phyloP scores from a whole-genome alignment of 2,888 invertebrate genomes.

The Cephus pygmeus region DNA sequence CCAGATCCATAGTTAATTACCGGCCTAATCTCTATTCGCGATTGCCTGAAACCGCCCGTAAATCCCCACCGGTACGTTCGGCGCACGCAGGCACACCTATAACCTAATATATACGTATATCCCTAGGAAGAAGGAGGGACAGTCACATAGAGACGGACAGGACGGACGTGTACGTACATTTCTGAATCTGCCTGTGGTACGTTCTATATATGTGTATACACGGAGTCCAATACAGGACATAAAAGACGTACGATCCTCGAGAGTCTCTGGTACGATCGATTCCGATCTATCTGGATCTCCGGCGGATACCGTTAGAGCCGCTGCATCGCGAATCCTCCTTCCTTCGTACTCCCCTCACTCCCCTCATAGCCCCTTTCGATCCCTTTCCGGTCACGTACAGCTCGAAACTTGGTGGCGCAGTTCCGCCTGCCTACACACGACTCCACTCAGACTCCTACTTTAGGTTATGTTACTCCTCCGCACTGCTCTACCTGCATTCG shows the following conservation, averaged over 20 bases:
- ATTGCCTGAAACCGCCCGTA: constrained; percentile 66
- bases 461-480: not conserved
- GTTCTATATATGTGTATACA: not conserved
- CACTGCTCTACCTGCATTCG: not conserved
- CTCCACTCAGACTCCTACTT: not conserved
- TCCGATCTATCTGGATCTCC: not conserved
- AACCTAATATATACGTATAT: not conserved
- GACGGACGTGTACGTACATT: not conserved
- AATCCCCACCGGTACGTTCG: constrained; percentile 63
- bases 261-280: constrained; percentile 1
- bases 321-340: not conserved
- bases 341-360: constrained; percentile 7
- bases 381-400: not conserved
- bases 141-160: not conserved
- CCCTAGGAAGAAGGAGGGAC: not conserved
- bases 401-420: not conserved
- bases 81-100: constrained; percentile 41
- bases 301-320: not conserved
- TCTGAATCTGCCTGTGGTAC: not conserved
- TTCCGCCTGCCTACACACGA: not conserved
- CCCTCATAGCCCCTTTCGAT: not conserved
- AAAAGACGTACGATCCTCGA: not conserved
- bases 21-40: constrained; percentile 66
- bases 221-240: not conserved
- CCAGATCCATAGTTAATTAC: constrained; percentile 66